Percentiles rank a stretch among this genome's conserved stretches.
phyloP scores from a whole-genome alignment of 2,113 vertebrate genomes.

The Hippocampus barbouri region DNA sequence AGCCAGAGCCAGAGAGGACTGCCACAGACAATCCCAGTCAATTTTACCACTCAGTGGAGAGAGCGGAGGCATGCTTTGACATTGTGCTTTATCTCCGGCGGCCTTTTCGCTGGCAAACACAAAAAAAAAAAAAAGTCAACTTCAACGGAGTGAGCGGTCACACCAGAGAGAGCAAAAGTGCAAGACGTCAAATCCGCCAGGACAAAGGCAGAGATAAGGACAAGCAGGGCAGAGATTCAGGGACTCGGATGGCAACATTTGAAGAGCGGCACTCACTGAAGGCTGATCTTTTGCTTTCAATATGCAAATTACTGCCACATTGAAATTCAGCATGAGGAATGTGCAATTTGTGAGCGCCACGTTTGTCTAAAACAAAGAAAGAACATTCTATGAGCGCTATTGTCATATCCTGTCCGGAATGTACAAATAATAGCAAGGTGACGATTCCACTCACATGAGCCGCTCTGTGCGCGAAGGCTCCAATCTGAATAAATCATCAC shows the following conservation, averaged over 20 bases:
- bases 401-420: not conserved
- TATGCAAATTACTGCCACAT: constrained; percentile 1
- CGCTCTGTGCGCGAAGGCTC: not conserved
- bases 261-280: not conserved
- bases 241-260: not conserved
- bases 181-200: constrained; percentile 11
- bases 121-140: not conserved
- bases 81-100: constrained; percentile 62
- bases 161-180: constrained; percentile 19
- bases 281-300: not conserved
- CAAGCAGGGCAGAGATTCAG: not conserved
- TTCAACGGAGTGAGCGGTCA: constrained; percentile 15
- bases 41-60: constrained; percentile 66
- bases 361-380: not conserved
- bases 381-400: not conserved
- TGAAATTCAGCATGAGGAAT: not conserved
- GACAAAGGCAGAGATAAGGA: constrained; percentile 7
- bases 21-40: constrained; percentile 70
- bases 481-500: constrained; percentile 56
- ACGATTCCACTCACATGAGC: not conserved
- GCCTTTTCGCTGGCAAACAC: constrained; percentile 41
- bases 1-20: constrained; percentile 61
- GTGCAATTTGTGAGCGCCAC: not conserved
- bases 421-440: not conserved
- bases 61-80: constrained; percentile 58